Evolutionary conservation across 2,888 invertebrate genomes (phyloP), one percentile per base, ranked within the genome.

Genomic region (Platycheirus albimanus): DNA sequence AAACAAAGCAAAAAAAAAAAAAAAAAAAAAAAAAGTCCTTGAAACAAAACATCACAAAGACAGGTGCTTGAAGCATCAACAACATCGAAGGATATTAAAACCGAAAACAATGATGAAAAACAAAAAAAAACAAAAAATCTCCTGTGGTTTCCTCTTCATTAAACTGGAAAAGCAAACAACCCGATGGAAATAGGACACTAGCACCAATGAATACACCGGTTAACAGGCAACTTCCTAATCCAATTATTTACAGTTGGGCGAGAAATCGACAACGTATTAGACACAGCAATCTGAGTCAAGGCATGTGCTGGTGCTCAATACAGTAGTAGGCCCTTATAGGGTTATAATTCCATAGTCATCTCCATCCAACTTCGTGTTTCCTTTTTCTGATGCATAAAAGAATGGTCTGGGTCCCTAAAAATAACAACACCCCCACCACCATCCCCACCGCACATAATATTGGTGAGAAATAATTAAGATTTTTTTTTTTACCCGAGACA

Each of bases 131-230:
- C 41, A 41, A 47, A 15, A 10, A 49, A 58, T 66, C 76, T 76
- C 76, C 71, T 76, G 81, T 78, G 83, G 83, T 83, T 83, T 83
- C 83, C 83, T 74, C 83, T 83, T 78, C 83, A 83, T 83, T 83
- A 69, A 83, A 83, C 83, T 54, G 83, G 78, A 83, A 83, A 78
- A 51, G 78, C 72, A 83, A 78, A 83, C 83, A 83, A 74, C 56
- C n/a, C 67, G 64, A 45, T 74, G 72, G 63, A 78, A 83, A 74
- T 69, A 83, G 78, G 78, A 83, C 81, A 81, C 76, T 58, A 71
- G 71, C 71, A 52, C 81, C 58, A 61, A 76, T 71, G 76, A 81
- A 81, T 83, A 78, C 72, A 72, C 77, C 83, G 78, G 72, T 78
- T 77, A 78, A 78, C 83, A 83, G 83, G 67, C 63, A 78, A 78